Evolutionary conservation across 2,797 vertebrate genomes (phyloP).

Genomic region (Helostoma temminkii): DNA sequence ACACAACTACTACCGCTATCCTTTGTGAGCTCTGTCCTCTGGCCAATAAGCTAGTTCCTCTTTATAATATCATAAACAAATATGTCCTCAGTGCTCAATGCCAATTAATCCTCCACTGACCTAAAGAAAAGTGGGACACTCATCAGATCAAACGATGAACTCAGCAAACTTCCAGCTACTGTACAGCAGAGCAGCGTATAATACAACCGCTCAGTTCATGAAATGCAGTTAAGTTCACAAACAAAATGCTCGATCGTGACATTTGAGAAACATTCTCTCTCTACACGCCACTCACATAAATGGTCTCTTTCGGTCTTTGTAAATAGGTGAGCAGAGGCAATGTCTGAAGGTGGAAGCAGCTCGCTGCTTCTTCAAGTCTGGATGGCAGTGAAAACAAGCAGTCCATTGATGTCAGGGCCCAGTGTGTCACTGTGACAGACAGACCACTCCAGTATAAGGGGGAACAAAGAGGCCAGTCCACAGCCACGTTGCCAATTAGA

Average conservation of each 20-base stretch:
- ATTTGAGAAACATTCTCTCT: constrained; percentile 33
- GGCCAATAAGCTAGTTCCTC: background rate
- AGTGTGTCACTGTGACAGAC: constrained; percentile 74
- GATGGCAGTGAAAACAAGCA: constrained; percentile 76
- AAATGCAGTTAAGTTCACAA: constrained; percentile 31
- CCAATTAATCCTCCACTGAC: constrained; percentile 65
- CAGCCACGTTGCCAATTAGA: constrained; percentile 82
- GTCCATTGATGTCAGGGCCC: constrained; percentile 77
- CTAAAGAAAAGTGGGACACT: constrained; percentile 65
- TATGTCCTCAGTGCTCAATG: constrained; percentile 40
- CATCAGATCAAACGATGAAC: constrained; percentile 52
- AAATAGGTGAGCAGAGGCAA: constrained; percentile 56
- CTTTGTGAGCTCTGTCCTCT: background rate
- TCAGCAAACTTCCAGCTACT: constrained; percentile 40
- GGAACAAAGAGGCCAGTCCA: constrained; percentile 77
- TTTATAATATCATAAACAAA: constrained; percentile 39
- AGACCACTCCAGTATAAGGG: constrained; percentile 71
- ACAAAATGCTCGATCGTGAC: constrained; percentile 17
- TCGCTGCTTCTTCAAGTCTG: constrained; percentile 55
- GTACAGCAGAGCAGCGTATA: constrained; percentile 8
- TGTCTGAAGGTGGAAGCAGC: constrained; percentile 65
- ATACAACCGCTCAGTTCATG: constrained; percentile 32
- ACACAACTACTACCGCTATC: background rate
- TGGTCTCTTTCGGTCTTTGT: constrained; percentile 16
- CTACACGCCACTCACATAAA: constrained; percentile 16